These are phyloP conservation scores for Oncorhynchus clarkii DNA, from an alignment of 2,113 vertebrate genomes.

Conservation along the genomic window DNA sequence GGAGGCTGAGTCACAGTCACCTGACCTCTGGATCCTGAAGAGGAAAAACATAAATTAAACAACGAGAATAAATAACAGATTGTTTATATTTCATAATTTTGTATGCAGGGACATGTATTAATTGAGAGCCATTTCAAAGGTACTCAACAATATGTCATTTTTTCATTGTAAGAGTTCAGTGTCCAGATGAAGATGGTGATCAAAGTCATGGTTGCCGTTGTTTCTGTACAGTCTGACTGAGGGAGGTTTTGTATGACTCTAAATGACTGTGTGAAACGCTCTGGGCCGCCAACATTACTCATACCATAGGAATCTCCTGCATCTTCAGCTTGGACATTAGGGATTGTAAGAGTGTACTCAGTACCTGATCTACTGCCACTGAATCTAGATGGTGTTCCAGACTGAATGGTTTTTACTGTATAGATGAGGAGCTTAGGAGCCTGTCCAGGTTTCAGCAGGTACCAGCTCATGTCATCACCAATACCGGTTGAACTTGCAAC, in stretches of 20 bases:
- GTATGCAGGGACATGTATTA: no score
- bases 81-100: no score
- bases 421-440: slow-evolving; percentile 60
- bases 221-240: slow-evolving; percentile 23
- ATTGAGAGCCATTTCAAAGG: no score
- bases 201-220: no score
- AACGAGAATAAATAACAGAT: no score
- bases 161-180: no score
- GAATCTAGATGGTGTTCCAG: slow-evolving; percentile 53
- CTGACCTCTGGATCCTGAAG: no score
- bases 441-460: slow-evolving; percentile 61
- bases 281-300: accelerated
- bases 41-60: no score
- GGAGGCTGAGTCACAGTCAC: no score
- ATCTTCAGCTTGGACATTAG: slow-evolving; percentile 42
- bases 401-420: accelerated
- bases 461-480: slow-evolving; percentile 36
- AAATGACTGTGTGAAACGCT: slow-evolving; percentile 52
- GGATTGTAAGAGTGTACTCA: slow-evolving; percentile 56
- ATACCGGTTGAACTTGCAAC: slow-evolving; percentile 26
- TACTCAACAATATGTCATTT: no score
- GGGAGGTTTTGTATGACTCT: slow-evolving; percentile 26
- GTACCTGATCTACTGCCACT: slow-evolving; percentile 48
- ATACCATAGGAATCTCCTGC: slow-evolving; percentile 53
- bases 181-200: no score